These are phyloP conservation scores for Caretta caretta DNA, from an alignment of 2,113 vertebrate genomes.

Conservation along the genomic window DNA sequence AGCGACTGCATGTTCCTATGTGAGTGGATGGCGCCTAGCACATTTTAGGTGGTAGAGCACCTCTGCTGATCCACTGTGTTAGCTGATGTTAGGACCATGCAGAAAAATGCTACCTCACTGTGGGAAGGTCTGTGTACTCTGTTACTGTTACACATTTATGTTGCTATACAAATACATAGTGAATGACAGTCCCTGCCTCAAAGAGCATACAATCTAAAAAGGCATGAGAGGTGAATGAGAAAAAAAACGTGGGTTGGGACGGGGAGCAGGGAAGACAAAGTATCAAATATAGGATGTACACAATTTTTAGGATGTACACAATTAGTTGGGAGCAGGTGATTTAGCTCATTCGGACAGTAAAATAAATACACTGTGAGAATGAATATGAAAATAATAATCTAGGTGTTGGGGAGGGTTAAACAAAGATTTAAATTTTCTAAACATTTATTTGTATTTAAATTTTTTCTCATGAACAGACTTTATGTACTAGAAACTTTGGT, in stretches of 20 bases:
- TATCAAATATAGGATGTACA: background rate
- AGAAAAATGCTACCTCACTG: background rate
- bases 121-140: background rate
- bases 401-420: background rate
- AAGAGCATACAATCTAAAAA: background rate
- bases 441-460: constrained; percentile 28
- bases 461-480: background rate
- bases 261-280: background rate
- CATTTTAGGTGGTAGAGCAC: background rate
- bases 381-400: background rate
- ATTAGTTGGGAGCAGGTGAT: background rate
- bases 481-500: constrained; percentile 35
- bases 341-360: background rate
- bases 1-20: background rate
- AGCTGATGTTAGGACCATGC: background rate
- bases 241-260: background rate
- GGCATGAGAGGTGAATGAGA: background rate
- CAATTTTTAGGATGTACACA: background rate
- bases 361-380: background rate
- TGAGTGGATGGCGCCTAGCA: background rate
- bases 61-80: background rate
- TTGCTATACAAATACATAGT: background rate
- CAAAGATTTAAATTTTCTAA: constrained; percentile 2
- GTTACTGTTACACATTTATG: background rate
- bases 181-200: background rate